Percentiles rank a stretch among this genome's conserved stretches.
These are phyloP conservation scores for Calosoma granatense DNA, from an alignment of 1,140 invertebrate genomes.

Conservation along the genomic window DNA sequence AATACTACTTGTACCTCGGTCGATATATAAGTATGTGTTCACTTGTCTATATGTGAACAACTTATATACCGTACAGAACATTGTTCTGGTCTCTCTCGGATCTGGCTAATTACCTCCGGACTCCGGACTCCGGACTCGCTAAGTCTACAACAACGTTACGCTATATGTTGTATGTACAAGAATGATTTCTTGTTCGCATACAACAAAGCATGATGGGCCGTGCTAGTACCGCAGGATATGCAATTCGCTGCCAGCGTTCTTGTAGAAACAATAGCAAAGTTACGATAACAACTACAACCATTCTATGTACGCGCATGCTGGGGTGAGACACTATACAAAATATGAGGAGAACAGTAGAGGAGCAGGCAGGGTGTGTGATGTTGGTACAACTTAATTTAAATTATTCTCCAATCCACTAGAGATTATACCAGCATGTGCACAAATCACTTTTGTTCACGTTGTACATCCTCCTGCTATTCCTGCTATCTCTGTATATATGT, in stretches of 20 bases:
- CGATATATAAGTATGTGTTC: too few relatives aligned
- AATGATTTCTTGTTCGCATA: background rate
- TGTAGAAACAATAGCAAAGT: background rate
- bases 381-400: conserved; percentile 4
- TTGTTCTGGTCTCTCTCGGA: too few relatives aligned
- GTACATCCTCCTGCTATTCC: too few relatives aligned
- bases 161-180: background rate
- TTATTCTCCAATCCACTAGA: background rate
- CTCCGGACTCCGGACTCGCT: background rate
- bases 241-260: background rate
- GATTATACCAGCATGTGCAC: background rate
- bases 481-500: background rate
- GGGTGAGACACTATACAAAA: too few relatives aligned
- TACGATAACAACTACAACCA: conserved; percentile 7
- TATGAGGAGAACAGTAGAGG: too few relatives aligned
- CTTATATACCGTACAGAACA: too few relatives aligned
- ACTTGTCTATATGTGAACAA: too few relatives aligned
- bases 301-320: too few relatives aligned
- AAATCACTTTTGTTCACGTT: background rate
- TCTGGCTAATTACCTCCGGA: background rate
- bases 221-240: background rate
- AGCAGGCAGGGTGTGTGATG: too few relatives aligned
- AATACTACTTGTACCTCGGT: too few relatives aligned
- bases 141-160: background rate
- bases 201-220: conserved; percentile 1